Conservation (phyloP, 2,888 invertebrate genomes). For the Drosophila atripex region DNA sequence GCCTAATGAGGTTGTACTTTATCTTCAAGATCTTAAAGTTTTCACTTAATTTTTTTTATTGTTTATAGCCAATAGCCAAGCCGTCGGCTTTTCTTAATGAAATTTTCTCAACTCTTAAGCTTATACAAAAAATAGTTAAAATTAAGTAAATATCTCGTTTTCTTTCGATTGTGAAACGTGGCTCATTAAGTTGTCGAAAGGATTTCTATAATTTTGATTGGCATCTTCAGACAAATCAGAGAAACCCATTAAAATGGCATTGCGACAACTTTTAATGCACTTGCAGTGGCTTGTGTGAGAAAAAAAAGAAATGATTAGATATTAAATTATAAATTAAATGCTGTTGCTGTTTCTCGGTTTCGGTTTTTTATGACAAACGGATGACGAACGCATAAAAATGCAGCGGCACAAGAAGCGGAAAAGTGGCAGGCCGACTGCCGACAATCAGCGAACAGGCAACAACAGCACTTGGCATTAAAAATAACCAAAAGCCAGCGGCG, state of each 20-base stretch:
- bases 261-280: slow-evolving; percentile 64
- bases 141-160: slow-evolving; percentile 5
- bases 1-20: slow-evolving; percentile 41
- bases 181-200: slow-evolving; percentile 24
- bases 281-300: slow-evolving; percentile 36
- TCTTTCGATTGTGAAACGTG: slow-evolving; percentile 1
- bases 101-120: neutral
- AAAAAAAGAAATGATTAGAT: slow-evolving; percentile 69
- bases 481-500: slow-evolving; percentile 71
- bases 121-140: neutral
- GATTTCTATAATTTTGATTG: slow-evolving; percentile 35
- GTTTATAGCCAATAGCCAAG: slow-evolving; percentile 8
- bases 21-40: neutral
- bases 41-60: neutral
- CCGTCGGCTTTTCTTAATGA: slow-evolving; percentile 17
- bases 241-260: slow-evolving; percentile 69
- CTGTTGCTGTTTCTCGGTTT: slow-evolving; percentile 37
- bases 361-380: slow-evolving; percentile 77
- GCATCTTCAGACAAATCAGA: slow-evolving; percentile 46
- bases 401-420: slow-evolving; percentile 69
- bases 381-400: slow-evolving; percentile 79
- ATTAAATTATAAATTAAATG: slow-evolving; percentile 75
- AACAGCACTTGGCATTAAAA: slow-evolving; percentile 57
- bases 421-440: slow-evolving; percentile 45
- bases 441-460: slow-evolving; percentile 53